These are phyloP conservation scores for Vanessa atalanta DNA, from an alignment of 1,140 invertebrate species.

Conservation along the genomic window DNA sequence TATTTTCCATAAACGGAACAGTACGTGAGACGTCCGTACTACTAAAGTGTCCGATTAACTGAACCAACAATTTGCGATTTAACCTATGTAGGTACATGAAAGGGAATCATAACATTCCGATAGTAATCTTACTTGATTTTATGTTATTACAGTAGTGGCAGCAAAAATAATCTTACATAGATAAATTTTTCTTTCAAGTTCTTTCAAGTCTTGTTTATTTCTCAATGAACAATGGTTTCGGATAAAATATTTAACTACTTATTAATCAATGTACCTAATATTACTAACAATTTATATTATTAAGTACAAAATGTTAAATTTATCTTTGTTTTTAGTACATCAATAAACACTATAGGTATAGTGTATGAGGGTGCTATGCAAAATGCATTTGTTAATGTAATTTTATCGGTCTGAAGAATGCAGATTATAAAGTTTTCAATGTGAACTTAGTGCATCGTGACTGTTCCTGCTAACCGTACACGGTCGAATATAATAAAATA, in stretches of 20 bases:
- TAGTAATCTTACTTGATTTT: slow-evolving; percentile 68
- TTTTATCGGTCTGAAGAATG: background rate
- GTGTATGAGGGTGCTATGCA: background rate
- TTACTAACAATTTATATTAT: too few relatives aligned
- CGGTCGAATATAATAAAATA: slow-evolving; percentile 63
- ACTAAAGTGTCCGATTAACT: slow-evolving; percentile 58
- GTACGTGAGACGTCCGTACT: slow-evolving; percentile 45
- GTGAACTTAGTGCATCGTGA: slow-evolving; percentile 43
- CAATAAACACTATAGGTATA: too few relatives aligned
- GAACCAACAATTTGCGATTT: slow-evolving; percentile 74
- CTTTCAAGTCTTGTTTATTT: too few relatives aligned
- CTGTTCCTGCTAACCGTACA: slow-evolving; percentile 52
- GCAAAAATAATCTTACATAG: slow-evolving; percentile 39
- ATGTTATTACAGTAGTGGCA: slow-evolving; percentile 66
- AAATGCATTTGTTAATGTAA: slow-evolving; percentile 6
- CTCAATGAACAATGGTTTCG: too few relatives aligned
- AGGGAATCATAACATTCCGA: slow-evolving; percentile 64
- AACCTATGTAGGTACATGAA: slow-evolving; percentile 65
- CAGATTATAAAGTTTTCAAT: slow-evolving; percentile 30
- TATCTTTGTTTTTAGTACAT: too few relatives aligned
- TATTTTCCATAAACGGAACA: slow-evolving; percentile 44
- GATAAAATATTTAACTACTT: too few relatives aligned
- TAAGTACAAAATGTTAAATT: too few relatives aligned
- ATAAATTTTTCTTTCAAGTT: too few relatives aligned
- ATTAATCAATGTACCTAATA: too few relatives aligned